Conservation (phyloP, 2,888 invertebrate genomes). For the Eulithis testata region DNA sequence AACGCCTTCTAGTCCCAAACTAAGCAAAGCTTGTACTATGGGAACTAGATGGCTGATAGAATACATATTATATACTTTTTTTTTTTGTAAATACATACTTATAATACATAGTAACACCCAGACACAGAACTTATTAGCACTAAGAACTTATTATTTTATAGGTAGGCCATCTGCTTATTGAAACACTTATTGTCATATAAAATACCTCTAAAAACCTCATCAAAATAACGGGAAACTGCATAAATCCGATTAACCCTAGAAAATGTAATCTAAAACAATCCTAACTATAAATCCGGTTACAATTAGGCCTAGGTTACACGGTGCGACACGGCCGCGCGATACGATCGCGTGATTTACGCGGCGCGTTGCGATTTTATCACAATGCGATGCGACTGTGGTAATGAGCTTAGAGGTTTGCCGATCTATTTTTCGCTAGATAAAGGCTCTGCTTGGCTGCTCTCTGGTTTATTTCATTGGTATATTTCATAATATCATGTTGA, state of each 20-base stretch:
- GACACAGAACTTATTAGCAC: too few species aligned
- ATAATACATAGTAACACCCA: too few species aligned
- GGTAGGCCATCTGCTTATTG: too few species aligned
- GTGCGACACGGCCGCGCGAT: constrained; percentile 63
- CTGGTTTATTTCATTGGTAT: constrained; percentile 1
- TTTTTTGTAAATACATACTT: too few species aligned
- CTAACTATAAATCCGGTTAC: constrained; percentile 57
- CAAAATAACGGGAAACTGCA: constrained; percentile 16
- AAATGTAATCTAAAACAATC: constrained; percentile 29
- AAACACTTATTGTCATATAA: too few species aligned
- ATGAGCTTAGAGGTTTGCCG: constrained; percentile 55
- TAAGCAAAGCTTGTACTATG: too few species aligned
- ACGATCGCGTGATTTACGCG: constrained; percentile 74
- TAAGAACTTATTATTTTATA: too few species aligned
- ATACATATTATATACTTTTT: too few species aligned
- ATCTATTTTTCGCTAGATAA: constrained; percentile 42
- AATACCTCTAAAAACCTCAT: not conserved
- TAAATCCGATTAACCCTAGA: constrained; percentile 19
- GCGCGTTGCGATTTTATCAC: constrained; percentile 61
- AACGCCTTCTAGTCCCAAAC: too few species aligned
- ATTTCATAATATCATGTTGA: not conserved
- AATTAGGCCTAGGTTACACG: constrained; percentile 72
- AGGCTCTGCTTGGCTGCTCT: not conserved
- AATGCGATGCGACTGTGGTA: constrained; percentile 57
- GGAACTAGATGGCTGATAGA: too few species aligned